Evolutionary conservation across 2,113 vertebrate genomes (phyloP), one percentile per base, ranked within the genome.

Genomic region (Platycercus adscitus): DNA sequence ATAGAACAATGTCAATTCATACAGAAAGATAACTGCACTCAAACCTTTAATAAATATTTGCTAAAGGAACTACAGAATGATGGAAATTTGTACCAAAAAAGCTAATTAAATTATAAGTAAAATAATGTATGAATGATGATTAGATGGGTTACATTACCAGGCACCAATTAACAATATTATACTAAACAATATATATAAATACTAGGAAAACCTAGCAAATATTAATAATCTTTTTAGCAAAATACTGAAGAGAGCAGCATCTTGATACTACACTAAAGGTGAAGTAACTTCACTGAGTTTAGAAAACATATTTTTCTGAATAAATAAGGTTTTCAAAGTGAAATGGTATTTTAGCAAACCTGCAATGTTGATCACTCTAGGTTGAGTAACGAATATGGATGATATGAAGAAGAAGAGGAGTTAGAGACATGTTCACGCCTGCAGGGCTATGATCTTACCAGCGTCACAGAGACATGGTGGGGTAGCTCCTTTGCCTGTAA

Each of bases 21-120:
- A 68, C 16, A 75, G 60, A 89, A 63, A 33, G 4, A 55, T n/a
- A 79, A 58, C 55, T 61, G 49, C 29, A 47, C 47, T 81, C 6
- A 12, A 71, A 76, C 20, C 7, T 92, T 88, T 65, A 39, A 89
- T 35, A 91, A 78, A 86, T 83, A 72, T 68, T 81, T 82, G 60
- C 73, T 86, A 52, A 88, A 88, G 18, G 43, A 58, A 88, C 78
- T 93, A 60, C 46, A 52, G 72, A 86, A 50, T 81, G 88, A 86
- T 69, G 28, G 90, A 93, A 88, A 68, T 25, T 9, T 44, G 43
- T 47, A 63, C 9, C 31, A 46, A 58, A 12, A 84, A 95, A 81
- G 14, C 16, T 46, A 91, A 91, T 91, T 77, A 92, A 93, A 93
- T 91, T 63, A 82, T 35, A 5, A 88, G 24, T 81, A 84, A 81